These are phyloP conservation scores for Stomatorhinus ivindoensis DNA, from an alignment of 2,113 vertebrate species.

Conservation along the genomic window DNA sequence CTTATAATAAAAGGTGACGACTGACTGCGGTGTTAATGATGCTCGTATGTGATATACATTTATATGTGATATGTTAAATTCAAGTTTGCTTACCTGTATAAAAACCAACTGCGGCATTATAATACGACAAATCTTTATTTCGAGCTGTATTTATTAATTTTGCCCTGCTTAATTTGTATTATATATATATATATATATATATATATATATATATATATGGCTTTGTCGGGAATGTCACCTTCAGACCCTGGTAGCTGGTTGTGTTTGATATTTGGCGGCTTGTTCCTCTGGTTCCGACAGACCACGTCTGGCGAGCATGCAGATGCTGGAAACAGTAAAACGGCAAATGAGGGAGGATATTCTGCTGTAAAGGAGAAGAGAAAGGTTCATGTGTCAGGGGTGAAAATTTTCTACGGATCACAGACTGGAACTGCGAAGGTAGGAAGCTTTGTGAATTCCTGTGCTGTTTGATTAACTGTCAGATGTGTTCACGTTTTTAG, in stretches of 20 bases:
- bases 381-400: slow-evolving; percentile 57
- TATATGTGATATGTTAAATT: neutral
- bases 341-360: slow-evolving; percentile 28
- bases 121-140: neutral
- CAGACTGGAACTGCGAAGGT: slow-evolving; percentile 93
- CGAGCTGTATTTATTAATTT: neutral
- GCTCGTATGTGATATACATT: neutral
- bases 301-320: slow-evolving; percentile 16
- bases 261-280: neutral
- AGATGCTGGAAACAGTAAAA: neutral
- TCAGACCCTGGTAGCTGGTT: neutral
- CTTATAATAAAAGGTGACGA: too few relatives aligned
- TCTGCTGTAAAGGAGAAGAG: slow-evolving; percentile 27
- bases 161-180: neutral
- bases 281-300: neutral
- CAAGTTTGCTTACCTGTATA: neutral
- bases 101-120: neutral
- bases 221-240: neutral
- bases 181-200: too few relatives aligned
- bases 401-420: slow-evolving; percentile 84
- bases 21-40: neutral
- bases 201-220: too few relatives aligned
- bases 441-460: slow-evolving; percentile 5
- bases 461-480: neutral
- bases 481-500: neutral